A percentile compares a stretch with the other conserved stretches of the same genome.
Evolutionary conservation across 1,140 invertebrate genomes (phyloP).

Genomic region (Eueides isabella): DNA sequence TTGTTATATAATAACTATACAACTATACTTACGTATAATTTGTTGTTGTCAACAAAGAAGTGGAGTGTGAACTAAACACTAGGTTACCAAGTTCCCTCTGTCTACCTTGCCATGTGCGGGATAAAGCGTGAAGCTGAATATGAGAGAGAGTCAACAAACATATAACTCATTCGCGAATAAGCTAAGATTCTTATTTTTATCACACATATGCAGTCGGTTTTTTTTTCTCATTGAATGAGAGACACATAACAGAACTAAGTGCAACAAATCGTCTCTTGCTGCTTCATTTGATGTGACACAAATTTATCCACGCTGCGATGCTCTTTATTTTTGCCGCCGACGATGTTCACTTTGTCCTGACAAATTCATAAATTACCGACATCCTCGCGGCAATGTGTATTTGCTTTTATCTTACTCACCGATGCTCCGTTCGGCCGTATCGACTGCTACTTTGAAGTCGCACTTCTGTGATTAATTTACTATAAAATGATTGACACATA

Average conservation of each 20-base stretch:
- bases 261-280: slow-evolving; percentile 68
- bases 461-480: slow-evolving; percentile 43
- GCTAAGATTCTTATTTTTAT: slow-evolving; percentile 4
- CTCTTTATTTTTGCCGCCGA: slow-evolving; percentile 77
- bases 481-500: slow-evolving; percentile 19
- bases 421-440: slow-evolving; percentile 69
- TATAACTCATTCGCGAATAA: slow-evolving; percentile 15
- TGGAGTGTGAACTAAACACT: too few relatives aligned
- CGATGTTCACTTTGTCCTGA: slow-evolving; percentile 79
- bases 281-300: slow-evolving; percentile 81
- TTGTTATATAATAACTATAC: slow-evolving; percentile 3
- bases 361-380: slow-evolving; percentile 82
- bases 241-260: slow-evolving; percentile 62
- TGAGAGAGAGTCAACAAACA: too few relatives aligned
- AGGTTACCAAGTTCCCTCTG: too few relatives aligned
- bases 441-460: slow-evolving; percentile 64
- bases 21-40: not conserved
- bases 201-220: slow-evolving; percentile 19
- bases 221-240: slow-evolving; percentile 36
- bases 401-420: slow-evolving; percentile 75
- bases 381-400: slow-evolving; percentile 68
- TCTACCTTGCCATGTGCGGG: too few relatives aligned
- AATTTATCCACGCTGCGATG: slow-evolving; percentile 75
- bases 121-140: too few relatives aligned
- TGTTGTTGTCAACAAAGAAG: slow-evolving; percentile 2